phyloP scores from a whole-genome alignment of 2,888 invertebrate species.

The Pachydiplax longipennis region DNA sequence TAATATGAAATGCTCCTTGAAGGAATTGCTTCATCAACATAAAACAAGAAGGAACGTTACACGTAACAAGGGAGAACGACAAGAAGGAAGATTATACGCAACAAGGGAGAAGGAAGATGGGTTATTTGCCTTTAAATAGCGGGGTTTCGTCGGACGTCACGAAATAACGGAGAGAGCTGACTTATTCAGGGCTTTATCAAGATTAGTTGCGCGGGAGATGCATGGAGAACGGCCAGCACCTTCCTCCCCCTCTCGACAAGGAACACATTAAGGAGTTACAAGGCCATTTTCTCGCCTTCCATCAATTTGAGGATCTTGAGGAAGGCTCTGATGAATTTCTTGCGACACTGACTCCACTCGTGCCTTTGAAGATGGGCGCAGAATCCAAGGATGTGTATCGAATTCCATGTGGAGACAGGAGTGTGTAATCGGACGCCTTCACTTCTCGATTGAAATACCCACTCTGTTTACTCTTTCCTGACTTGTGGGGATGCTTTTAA shows the following conservation, averaged over 20 bases:
- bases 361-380: background rate
- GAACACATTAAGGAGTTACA: background rate
- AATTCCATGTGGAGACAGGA: background rate
- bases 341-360: background rate
- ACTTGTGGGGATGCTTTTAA: background rate
- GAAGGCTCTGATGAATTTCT: background rate
- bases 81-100: background rate
- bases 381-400: background rate
- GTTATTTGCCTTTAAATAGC: background rate
- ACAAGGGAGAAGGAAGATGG: background rate
- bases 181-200: background rate
- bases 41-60: too few species aligned
- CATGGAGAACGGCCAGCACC: background rate
- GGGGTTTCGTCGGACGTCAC: background rate
- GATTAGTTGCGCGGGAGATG: background rate
- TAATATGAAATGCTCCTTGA: too few species aligned
- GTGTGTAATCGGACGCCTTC: background rate
- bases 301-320: background rate
- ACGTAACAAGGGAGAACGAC: background rate
- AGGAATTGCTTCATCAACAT: too few species aligned
- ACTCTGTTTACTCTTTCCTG: background rate
- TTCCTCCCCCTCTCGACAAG: background rate
- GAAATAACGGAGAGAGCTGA: background rate
- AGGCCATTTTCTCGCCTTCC: background rate
- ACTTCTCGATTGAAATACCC: background rate